These are phyloP conservation scores for Carpatolechia fugitivella DNA, from an alignment of 2,888 invertebrate genomes.

Conservation along the genomic window DNA sequence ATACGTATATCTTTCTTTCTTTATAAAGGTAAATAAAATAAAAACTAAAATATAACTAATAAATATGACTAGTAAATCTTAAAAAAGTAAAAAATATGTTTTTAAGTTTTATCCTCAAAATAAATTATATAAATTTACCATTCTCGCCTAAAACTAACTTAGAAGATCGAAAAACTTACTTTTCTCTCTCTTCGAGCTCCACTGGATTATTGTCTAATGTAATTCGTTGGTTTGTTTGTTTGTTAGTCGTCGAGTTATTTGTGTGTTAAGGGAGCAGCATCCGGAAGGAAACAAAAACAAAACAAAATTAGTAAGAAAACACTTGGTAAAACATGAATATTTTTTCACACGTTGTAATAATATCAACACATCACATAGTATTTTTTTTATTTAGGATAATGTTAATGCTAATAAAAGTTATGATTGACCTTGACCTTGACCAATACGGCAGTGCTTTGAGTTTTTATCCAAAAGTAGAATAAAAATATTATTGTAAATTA, in stretches of 20 bases:
- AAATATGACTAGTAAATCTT: not conserved
- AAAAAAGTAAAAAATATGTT: no score
- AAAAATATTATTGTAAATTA: no score
- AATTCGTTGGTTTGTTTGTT: conserved; percentile 36
- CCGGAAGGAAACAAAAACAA: conserved; percentile 63
- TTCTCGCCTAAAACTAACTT: not conserved
- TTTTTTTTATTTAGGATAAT: no score
- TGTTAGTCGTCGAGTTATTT: conserved; percentile 64
- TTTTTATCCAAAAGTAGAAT: no score
- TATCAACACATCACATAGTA: no score
- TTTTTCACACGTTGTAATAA: no score
- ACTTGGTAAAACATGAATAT: not conserved
- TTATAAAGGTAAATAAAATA: not conserved
- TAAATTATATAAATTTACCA: no score
- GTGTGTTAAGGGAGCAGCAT: conserved; percentile 72
- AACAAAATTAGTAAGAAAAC: conserved; percentile 25
- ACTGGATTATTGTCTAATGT: conserved; percentile 88
- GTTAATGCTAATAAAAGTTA: no score
- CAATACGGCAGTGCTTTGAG: no score
- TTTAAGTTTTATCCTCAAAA: no score
- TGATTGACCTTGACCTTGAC: no score
- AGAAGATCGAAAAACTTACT: conserved; percentile 81
- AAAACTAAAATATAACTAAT: not conserved
- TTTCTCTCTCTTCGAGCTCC: conserved; percentile 90
- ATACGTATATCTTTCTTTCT: not conserved